Base-by-base conservation (phyloP, 2,113 vertebrate genomes). In the Oreotrochilus melanogaster region DNA sequence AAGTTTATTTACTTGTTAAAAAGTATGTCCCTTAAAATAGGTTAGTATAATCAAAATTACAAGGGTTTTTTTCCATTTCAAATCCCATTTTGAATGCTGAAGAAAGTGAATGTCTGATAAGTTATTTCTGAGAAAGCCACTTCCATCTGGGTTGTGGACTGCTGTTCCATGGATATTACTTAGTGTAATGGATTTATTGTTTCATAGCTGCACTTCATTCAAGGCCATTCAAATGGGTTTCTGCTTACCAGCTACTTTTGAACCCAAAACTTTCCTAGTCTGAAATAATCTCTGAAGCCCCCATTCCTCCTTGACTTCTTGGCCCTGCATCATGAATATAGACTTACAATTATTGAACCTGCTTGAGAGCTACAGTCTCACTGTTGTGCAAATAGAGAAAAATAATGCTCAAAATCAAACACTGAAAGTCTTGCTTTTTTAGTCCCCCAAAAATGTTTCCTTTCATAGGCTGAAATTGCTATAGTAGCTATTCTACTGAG, bases 1-100 rank as follows among this genome's bases (percentile, higher is more conserved):
- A 94, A 79, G 35, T 69, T 94, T 54, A 82, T 87, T 61, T 64
- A 45, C 8, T 82, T 69, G 9, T 79, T 85, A 84, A 95, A 82
- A 66, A 79, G 78, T 73, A 76, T 47, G 21, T 76, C 28, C 24
- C 14, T 70, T 50, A 85, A 92, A 91, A 19, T 50, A 87, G 9
- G 17, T 56, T 89, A 14, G 75, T 89, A 65, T 5, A 53, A 56
- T 47, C n/a, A 79, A 67, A 89, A 45, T 47, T 61, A 17, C 9
- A 65, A 31, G 7, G 0, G 50, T 84, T 54, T 84, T 92, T 78
- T 75, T 3, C 3, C 4, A 48, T 66, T 85, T 96, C 19, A 48
- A 74, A 75, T 74, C 10, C 24, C 18, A 73, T 43, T 91, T 54
- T 86, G 14, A 60, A 81, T 39, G 10, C 17, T 71, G 53, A 43